Evolutionary conservation across 1,140 invertebrate genomes (phyloP).

Genomic region (Mactra quadrangularis): DNA sequence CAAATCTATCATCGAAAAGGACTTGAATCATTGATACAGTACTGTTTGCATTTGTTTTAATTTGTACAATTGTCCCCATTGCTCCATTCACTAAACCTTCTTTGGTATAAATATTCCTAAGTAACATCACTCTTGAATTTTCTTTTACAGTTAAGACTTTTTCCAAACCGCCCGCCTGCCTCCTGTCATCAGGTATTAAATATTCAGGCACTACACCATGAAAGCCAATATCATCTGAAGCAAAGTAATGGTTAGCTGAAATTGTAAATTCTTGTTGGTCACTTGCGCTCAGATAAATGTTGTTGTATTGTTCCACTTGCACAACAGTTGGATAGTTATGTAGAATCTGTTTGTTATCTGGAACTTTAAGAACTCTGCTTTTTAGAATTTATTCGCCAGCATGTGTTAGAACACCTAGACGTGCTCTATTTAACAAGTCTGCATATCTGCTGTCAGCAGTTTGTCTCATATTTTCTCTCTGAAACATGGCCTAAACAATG

Average conservation of each 20-base stretch:
- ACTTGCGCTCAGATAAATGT: neutral
- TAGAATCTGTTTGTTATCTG: neutral
- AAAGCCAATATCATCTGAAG: conserved; percentile 29
- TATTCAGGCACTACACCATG: conserved; percentile 31
- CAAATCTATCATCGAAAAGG: conserved; percentile 58
- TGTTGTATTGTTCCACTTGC: conserved; percentile 22
- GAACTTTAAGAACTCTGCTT: neutral
- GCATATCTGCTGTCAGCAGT: conserved; percentile 25
- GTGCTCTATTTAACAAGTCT: conserved; percentile 42
- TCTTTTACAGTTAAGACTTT: conserved; percentile 10
- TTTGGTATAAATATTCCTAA: conserved; percentile 58
- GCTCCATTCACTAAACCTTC: conserved; percentile 65
- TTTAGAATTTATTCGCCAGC: conserved; percentile 16
- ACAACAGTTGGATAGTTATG: conserved; percentile 30
- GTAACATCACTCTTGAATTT: conserved; percentile 58
- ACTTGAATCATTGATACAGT: conserved; percentile 42
- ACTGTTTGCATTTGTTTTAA: neutral
- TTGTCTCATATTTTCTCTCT: conserved; percentile 63
- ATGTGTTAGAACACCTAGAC: conserved; percentile 28
- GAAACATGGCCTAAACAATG: conserved; percentile 64
- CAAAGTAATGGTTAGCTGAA: conserved; percentile 55
- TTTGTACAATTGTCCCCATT: conserved; percentile 47
- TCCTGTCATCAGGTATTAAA: conserved; percentile 38
- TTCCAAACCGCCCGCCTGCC: conserved; percentile 53
- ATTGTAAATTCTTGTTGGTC: neutral